Conservation (phyloP, 2,888 invertebrate genomes). For the Boloria euphrosyne region DNA sequence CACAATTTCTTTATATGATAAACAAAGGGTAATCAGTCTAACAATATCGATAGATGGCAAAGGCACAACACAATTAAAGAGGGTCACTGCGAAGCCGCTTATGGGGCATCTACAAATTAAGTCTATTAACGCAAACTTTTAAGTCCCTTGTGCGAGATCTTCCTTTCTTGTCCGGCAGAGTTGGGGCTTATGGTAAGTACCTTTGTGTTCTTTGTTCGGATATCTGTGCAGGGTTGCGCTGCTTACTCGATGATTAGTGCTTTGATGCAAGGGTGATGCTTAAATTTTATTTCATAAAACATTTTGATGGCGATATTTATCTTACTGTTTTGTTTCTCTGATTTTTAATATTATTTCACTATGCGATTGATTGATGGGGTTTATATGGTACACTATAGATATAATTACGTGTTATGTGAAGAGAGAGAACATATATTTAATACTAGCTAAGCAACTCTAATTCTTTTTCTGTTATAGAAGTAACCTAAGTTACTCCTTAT, state of each 20-base stretch:
- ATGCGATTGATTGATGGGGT: too few relatives aligned
- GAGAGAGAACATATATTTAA: too few relatives aligned
- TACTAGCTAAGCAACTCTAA: too few relatives aligned
- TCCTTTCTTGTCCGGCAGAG: conserved; percentile 75
- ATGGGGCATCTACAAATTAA: conserved; percentile 78
- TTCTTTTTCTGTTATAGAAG: too few relatives aligned
- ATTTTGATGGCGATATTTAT: background rate
- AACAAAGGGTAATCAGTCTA: conserved; percentile 13
- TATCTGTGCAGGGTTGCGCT: conserved; percentile 63
- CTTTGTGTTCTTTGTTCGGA: conserved; percentile 72
- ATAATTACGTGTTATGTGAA: too few relatives aligned
- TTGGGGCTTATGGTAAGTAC: conserved; percentile 79
- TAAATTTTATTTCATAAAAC: conserved; percentile 7
- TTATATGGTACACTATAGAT: too few relatives aligned
- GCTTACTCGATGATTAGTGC: conserved; percentile 34
- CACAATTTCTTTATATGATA: conserved; percentile 2
- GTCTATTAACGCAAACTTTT: conserved; percentile 81
- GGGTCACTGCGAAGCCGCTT: conserved; percentile 76
- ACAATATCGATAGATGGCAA: conserved; percentile 57
- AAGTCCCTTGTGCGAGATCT: conserved; percentile 77
- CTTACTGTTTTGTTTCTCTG: too few relatives aligned
- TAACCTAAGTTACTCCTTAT: too few relatives aligned
- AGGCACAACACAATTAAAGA: conserved; percentile 55
- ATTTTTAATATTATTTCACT: too few relatives aligned
- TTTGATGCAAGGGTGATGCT: conserved; percentile 30